Evolutionary conservation across 2,113 vertebrate species (phyloP), one percentile per base, ranked within the genome.

Genomic region (Crotalus horridus): DNA sequence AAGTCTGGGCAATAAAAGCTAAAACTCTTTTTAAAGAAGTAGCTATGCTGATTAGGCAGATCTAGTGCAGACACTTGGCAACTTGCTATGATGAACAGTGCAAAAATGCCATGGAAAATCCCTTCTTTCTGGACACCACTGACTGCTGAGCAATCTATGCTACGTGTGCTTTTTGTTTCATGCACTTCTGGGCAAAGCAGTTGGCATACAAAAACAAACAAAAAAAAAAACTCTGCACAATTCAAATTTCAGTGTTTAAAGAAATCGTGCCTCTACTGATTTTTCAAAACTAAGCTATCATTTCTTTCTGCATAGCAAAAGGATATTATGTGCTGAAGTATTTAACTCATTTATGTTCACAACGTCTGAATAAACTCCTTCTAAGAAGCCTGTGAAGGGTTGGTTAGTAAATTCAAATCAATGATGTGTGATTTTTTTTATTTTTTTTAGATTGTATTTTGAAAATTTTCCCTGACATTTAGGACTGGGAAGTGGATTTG

Each of bases 81-180:
- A 86, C 88, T 53, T 93, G 92, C 88, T 81, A 87, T 43, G 69
- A 93, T 90, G 88, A 93, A 86, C 74, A 29, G 55, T 59, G 54
- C 74, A 90, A 93, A 93, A 93, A 90, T 61, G 69, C 29, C 74
- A 89, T 43, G 81, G 88, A 90, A 93, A 93, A 90, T 64, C 74
- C 74, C 88, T 90, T 54, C 21, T 46, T 90, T 85, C 46, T 90
- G 55, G 43, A 93, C 56, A 90, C 88, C 59, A 89, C 88, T 93
- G 92, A 93, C 74, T 90, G 74, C 92, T 86, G 88, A 93, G 74
- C 88, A 87, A 86, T 93, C 88, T 56, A 1, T 90, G 88, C 92
- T 93, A 48, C 0, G 55, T 90, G 74, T 43, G 92, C 88, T 53
- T 26, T 93, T 93, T 86, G 92, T 81, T 93, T 93, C 89, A 46